These are phyloP conservation scores for Pandemis cinnamomeana DNA, from an alignment of 2,888 invertebrate species.

Conservation along the genomic window DNA sequence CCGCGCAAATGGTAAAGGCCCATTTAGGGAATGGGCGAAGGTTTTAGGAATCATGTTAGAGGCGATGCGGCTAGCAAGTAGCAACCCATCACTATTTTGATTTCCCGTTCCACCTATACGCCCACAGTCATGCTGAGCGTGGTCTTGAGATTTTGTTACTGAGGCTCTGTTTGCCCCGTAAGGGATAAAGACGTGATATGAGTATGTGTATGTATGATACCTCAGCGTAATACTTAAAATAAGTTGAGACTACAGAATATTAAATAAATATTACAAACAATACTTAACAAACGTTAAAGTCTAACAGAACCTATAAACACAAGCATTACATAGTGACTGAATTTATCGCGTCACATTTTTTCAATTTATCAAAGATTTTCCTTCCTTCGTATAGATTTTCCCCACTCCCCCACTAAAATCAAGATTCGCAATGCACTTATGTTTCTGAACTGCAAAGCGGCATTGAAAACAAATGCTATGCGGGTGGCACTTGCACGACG, in stretches of 20 bases:
- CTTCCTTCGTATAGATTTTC: background rate
- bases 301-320: background rate
- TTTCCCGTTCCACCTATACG: too few species aligned
- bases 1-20: too few species aligned
- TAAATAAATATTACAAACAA: background rate
- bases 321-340: background rate
- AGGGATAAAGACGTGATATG: too few species aligned
- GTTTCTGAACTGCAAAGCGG: constrained; percentile 2
- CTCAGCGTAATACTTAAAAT: background rate
- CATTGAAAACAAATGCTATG: constrained; percentile 36
- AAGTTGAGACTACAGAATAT: background rate
- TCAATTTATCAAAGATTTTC: too few species aligned
- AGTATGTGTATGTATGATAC: background rate
- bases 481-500: constrained; percentile 53
- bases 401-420: background rate
- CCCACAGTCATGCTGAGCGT: too few species aligned
- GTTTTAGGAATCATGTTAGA: too few species aligned
- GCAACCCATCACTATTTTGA: too few species aligned
- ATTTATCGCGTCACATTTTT: too few species aligned
- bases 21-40: too few species aligned
- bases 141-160: too few species aligned
- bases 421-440: constrained; percentile 3
- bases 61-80: too few species aligned
- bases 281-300: background rate
- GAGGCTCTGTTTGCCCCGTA: too few species aligned